Evolutionary conservation across 2,888 invertebrate genomes (phyloP), one percentile per base, ranked within the genome.

Genomic region (Eudasyphora cyanicolor): DNA sequence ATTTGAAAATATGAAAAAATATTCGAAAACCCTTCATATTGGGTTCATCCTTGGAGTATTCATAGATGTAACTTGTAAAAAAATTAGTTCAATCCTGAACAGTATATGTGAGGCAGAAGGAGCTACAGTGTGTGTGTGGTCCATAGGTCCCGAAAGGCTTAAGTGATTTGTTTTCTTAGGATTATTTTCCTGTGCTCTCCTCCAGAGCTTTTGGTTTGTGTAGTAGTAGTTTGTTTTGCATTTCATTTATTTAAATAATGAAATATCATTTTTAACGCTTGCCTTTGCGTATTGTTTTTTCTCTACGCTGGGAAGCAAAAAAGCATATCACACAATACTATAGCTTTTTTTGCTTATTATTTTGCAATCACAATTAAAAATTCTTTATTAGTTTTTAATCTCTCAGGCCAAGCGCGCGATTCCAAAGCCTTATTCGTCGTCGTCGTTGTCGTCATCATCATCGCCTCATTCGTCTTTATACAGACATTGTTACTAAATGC

Each of bases 1-100:
- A 64, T 35, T 24, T 64, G 54, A 67, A 75, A 71, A 75, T 70
- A 74, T 79, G 42, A 14, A 60, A 80, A 81, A 76, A 76, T 81
- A 69, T 73, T 73, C 73, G 60, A 76, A 83, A 74, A 78, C 54
- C n/a, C n/a, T n/a, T n/a, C 67, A 60, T 78, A 42, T 79, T 80
- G 70, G 76, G 76, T 67, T 51, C 35, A 27, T 81, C 84, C 78
- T 73, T 38, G 45, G 84, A 73, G 84, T 67, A 67, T 24, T 42
- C 24, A 21, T 21, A 60, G 29, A n/a, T n/a, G n/a, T 45, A 45
- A 45, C 19, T 27, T 10, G 51, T n/a, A 35, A 27, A 57, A 57
- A 57, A 57, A 27, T 24, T 57, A 24, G 27, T 57, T 12, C 57
- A 57, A 6, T 57, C 67, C 24, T n/a, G n/a, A 14, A 2, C 38